These are phyloP conservation scores for Lagopus muta DNA, from an alignment of 2,113 vertebrate species.

Conservation along the genomic window DNA sequence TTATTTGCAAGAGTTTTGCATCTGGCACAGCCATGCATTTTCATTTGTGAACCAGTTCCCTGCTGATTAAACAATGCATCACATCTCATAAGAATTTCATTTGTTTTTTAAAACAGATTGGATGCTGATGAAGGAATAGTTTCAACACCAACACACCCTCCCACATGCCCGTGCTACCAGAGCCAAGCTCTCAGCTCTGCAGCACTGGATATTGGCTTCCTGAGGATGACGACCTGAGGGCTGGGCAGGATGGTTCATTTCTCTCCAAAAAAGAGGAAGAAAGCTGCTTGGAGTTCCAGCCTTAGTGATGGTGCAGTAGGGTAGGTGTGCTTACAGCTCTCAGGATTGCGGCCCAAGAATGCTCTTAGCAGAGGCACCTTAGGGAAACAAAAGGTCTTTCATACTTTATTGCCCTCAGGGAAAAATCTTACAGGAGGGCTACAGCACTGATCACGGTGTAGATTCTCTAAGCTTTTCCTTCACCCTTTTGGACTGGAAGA, in stretches of 20 bases:
- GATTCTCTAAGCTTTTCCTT: not conserved
- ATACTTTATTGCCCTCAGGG: not conserved
- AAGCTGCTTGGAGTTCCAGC: not conserved
- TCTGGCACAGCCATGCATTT: not conserved
- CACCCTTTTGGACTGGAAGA: not conserved
- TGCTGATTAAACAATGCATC: not conserved
- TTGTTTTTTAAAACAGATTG: constrained; percentile 34
- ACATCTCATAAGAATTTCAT: not conserved
- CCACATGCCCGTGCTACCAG: not conserved
- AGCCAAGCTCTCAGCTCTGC: not conserved
- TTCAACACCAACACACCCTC: not conserved
- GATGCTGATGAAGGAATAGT: constrained; percentile 1
- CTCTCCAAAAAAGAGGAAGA: not conserved
- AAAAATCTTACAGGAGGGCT: not conserved
- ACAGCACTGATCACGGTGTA: not conserved
- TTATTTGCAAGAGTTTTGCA: not conserved
- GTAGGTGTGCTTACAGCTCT: not conserved
- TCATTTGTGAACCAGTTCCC: not conserved
- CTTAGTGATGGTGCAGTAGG: not conserved
- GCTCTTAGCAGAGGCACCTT: not conserved
- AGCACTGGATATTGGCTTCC: not conserved
- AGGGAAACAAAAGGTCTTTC: not conserved
- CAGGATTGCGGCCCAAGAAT: not conserved
- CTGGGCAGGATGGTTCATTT: not conserved
- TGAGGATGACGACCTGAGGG: not conserved